Base-by-base conservation (phyloP, 2,797 vertebrate genomes). In the Galaxias olidus region DNA sequence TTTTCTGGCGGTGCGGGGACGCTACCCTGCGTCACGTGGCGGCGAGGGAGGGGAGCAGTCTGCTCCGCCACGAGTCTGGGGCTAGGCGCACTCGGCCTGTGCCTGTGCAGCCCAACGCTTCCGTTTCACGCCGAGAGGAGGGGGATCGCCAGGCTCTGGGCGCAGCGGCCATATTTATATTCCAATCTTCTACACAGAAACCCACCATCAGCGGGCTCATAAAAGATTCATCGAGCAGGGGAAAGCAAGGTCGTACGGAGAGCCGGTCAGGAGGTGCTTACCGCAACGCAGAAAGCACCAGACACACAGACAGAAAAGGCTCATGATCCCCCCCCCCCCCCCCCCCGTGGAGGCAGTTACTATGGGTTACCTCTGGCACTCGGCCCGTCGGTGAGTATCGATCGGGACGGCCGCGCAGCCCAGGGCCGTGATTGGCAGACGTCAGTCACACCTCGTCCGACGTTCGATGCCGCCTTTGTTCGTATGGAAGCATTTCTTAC, bases 131-230 rank as follows among this genome's bases (percentile, higher is more conserved):
- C 75, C 76, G 80, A 84, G 85, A 81, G 82, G 81, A 74, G 81
- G 84, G 52, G 61, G 17, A 54, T 58, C 61, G 46, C 11, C 14
- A 61, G 44, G 66, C 87, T 90, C 74, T 81, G 78, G 83, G 89
- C 80, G 66, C 82, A 82, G 83, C 84, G 86, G 85, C 85, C 89
- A 85, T 91, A 91, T 92, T 93, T 92, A 92, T 91, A 93, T 93
- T 93, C 91, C 88, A 90, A 91, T 93, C 91, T 92, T 88, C 90
- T 90, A 83, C 86, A 81, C 87, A 86, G 89, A 90, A 90, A 87
- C 84, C 84, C 86, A 90, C 89, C 89, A 90, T 89, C 77, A 83
- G 87, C 78, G 84, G 82, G 75, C 90, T 91, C 89, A 92, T 92
- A 90, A 92, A 91, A 93, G 87, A 93, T 92, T 92, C 89, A 93